Evolutionary conservation across 2,888 invertebrate species (phyloP).

Genomic region (Stenchaetothrips biformis): DNA sequence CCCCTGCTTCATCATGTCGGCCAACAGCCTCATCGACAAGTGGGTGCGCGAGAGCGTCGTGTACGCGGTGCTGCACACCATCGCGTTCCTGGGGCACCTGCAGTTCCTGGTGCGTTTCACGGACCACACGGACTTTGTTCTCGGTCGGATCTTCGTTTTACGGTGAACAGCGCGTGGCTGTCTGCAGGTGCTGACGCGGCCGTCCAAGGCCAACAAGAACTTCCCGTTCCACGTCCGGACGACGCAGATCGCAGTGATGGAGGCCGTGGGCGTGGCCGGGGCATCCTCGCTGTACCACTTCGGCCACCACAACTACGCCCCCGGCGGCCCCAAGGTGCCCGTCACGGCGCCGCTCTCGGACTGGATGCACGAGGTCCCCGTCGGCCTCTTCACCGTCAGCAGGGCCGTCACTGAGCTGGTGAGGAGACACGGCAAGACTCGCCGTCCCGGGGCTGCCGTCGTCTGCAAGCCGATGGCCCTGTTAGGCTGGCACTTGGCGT

Average conservation of each 20-base stretch:
- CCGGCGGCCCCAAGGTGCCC: constrained; percentile 42
- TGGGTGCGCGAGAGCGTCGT: constrained; percentile 75
- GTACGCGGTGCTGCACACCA: constrained; percentile 60
- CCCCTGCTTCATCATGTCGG: constrained; percentile 65
- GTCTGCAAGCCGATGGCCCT: too few relatives aligned
- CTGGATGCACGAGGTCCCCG: constrained; percentile 36
- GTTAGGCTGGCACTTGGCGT: too few relatives aligned
- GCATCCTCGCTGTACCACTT: constrained; percentile 55
- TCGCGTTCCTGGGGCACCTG: constrained; percentile 62
- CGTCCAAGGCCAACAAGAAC: constrained; percentile 79
- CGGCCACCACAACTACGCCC: constrained; percentile 60
- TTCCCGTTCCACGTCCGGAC: constrained; percentile 89
- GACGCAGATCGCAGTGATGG: constrained; percentile 71
- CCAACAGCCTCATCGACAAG: constrained; percentile 73
- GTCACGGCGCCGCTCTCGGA: constrained; percentile 29
- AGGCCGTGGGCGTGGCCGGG: constrained; percentile 52
- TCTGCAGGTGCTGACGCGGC: constrained; percentile 70
- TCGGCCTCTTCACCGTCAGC: constrained; percentile 43
- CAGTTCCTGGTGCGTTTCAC: constrained; percentile 59
- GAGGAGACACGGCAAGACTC: background rate
- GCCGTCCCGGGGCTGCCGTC: too few relatives aligned
- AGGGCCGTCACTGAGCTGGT: constrained; percentile 36
- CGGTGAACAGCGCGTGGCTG: background rate
- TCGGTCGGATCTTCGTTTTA: background rate
- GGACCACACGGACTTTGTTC: background rate